Evolutionary conservation across 2,797 vertebrate genomes (phyloP).

Genomic region (Echiichthys vipera): DNA sequence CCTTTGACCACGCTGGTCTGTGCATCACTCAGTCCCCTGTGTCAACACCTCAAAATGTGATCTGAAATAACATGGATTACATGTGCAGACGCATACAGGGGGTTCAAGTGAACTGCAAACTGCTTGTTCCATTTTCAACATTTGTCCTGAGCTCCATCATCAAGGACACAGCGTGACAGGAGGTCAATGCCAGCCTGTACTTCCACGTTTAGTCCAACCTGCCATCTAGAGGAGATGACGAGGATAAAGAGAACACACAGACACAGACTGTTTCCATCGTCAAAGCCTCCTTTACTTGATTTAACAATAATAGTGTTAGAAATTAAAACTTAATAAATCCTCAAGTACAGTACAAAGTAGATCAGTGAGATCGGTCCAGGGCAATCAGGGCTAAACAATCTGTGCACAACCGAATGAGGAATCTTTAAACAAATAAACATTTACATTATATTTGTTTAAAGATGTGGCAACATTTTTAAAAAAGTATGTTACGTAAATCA

Average conservation of each 20-base stretch:
- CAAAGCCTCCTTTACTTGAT: constrained; percentile 52
- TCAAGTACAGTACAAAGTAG: constrained; percentile 65
- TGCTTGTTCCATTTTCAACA: constrained; percentile 10
- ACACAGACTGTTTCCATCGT: constrained; percentile 16
- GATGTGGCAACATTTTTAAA: constrained; percentile 19
- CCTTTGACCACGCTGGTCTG: constrained; percentile 62
- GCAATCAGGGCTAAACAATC: too few species aligned
- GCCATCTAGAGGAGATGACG: constrained; percentile 55
- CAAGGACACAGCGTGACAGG: constrained; percentile 34
- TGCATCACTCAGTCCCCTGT: constrained; percentile 30
- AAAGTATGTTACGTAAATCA: constrained; percentile 36
- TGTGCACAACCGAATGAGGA: constrained; percentile 8
- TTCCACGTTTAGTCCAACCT: constrained; percentile 36
- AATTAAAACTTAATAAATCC: constrained; percentile 46
- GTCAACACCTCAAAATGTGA: constrained; percentile 42
- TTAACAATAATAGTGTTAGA: constrained; percentile 56
- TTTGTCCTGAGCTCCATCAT: constrained; percentile 9
- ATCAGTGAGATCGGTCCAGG: constrained; percentile 53
- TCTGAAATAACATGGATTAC: constrained; percentile 19
- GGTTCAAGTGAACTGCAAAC: too few species aligned
- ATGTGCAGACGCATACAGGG: constrained; percentile 12
- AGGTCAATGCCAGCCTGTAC: constrained; percentile 38
- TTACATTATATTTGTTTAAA: constrained; percentile 60
- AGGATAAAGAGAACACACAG: constrained; percentile 23
- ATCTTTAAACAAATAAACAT: constrained; percentile 64